Conservation (phyloP, 2,888 invertebrate species). For the Caenorhabditis sp. region DNA sequence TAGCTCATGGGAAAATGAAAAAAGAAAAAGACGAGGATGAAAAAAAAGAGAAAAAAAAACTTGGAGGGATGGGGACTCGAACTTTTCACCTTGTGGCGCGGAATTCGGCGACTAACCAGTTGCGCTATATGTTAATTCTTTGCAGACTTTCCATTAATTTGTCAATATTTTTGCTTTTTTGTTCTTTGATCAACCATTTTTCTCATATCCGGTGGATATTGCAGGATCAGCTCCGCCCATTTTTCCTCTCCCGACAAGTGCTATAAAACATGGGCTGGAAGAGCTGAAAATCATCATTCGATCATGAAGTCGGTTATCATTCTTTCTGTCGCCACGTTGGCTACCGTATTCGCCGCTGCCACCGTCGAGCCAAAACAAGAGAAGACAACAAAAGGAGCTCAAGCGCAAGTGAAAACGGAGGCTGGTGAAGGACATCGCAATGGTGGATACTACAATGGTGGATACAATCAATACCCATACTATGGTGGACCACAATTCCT, state of each 20-base stretch:
- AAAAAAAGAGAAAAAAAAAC: too few species aligned
- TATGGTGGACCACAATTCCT: conserved; percentile 23
- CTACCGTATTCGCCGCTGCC: conserved; percentile 16
- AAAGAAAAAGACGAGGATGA: too few species aligned
- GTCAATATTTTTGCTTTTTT: too few species aligned
- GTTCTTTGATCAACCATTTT: too few species aligned
- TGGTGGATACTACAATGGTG: conserved; percentile 15
- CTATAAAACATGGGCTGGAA: conserved; percentile 7
- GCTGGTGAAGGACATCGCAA: conserved; percentile 36
- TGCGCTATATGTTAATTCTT: too few species aligned
- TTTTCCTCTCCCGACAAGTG: too few species aligned
- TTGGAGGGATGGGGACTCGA: too few species aligned
- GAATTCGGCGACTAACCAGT: too few species aligned
- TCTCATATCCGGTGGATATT: background rate
- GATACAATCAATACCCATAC: conserved; percentile 2
- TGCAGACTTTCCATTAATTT: too few species aligned
- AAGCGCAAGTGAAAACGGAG: conserved; percentile 31
- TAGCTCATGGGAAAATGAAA: too few species aligned
- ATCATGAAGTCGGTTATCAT: conserved; percentile 18
- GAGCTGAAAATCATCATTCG: background rate
- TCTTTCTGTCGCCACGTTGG: conserved; percentile 36
- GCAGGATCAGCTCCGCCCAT: background rate
- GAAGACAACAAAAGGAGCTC: conserved; percentile 7
- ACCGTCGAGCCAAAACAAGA: background rate
- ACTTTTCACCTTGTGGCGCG: too few species aligned